A percentile compares a stretch with the other conserved stretches of the same genome.
Evolutionary conservation across 2,113 vertebrate species (phyloP).

Genomic region (Nestor notabilis): DNA sequence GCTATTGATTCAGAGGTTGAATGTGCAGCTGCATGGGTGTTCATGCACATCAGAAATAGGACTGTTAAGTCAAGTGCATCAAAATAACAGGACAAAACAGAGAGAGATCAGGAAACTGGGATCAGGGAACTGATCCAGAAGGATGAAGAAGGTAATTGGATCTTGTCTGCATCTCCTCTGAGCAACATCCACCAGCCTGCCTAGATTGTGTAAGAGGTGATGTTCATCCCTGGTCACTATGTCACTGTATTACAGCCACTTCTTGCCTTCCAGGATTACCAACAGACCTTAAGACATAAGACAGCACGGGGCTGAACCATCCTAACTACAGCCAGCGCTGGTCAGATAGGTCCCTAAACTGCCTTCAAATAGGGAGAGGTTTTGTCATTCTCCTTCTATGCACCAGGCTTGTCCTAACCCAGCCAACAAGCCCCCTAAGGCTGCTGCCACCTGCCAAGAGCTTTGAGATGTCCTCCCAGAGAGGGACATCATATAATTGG

Average conservation of each 20-base stretch:
- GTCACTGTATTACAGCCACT: background rate
- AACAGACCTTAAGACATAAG: background rate
- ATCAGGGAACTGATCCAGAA: background rate
- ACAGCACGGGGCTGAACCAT: background rate
- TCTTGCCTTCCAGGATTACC: background rate
- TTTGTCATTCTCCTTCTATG: background rate
- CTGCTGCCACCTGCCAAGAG: background rate
- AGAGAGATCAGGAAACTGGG: background rate
- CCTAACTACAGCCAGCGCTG: background rate
- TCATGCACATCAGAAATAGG: rapidly evolving
- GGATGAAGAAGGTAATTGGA: background rate
- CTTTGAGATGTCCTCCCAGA: background rate
- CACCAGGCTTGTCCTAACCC: background rate
- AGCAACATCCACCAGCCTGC: background rate
- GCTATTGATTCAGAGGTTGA: background rate
- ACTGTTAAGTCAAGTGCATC: background rate
- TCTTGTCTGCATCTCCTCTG: background rate
- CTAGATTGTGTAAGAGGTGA: background rate
- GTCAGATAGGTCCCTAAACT: background rate
- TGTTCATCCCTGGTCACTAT: background rate
- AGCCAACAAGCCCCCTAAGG: background rate
- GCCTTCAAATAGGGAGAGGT: background rate
- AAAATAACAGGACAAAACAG: background rate
- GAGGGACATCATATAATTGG: background rate
- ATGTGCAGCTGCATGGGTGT: background rate